A percentile compares a stretch with the other conserved stretches of the same genome.
Conservation (phyloP, 2,888 invertebrate species). For the Drosophila algonquin region DNA sequence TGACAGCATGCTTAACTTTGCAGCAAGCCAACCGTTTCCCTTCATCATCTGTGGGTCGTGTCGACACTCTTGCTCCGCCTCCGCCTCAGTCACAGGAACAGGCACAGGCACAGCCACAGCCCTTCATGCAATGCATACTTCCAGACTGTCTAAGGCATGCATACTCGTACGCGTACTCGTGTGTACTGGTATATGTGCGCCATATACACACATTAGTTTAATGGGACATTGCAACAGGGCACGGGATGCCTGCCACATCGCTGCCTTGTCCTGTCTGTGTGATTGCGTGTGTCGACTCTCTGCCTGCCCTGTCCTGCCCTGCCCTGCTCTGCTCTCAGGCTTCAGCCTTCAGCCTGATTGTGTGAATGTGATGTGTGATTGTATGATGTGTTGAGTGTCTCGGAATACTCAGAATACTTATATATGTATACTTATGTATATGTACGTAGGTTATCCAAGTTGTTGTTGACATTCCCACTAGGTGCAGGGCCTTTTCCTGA, state of each 20-base stretch:
- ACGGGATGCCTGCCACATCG: conserved; percentile 6
- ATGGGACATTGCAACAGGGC: conserved; percentile 62
- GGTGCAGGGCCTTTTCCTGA: not conserved
- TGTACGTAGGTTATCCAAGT: no score
- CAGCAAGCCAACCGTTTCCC: conserved; percentile 23
- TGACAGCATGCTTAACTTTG: conserved; percentile 76
- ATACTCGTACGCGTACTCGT: not conserved
- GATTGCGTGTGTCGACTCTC: conserved; percentile 5
- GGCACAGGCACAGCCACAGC: not conserved
- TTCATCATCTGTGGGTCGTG: not conserved
- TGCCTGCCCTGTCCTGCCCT: no score
- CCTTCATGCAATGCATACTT: not conserved
- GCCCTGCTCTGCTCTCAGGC: not conserved
- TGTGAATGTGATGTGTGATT: conserved; percentile 1
- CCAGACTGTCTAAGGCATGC: not conserved
- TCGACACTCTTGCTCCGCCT: not conserved
- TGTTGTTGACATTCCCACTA: not conserved
- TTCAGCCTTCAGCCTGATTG: not conserved
- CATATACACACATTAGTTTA: conserved; percentile 65
- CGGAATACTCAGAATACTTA: not conserved
- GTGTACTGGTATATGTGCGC: conserved; percentile 14
- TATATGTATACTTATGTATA: no score
- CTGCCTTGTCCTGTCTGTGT: conserved; percentile 21
- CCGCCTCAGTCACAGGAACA: not conserved
- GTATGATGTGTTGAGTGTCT: conserved; percentile 32